Evolutionary conservation across 2,797 vertebrate genomes (phyloP), one percentile per base, ranked within the genome.

Genomic region (Amblyopsis hoosieri): DNA sequence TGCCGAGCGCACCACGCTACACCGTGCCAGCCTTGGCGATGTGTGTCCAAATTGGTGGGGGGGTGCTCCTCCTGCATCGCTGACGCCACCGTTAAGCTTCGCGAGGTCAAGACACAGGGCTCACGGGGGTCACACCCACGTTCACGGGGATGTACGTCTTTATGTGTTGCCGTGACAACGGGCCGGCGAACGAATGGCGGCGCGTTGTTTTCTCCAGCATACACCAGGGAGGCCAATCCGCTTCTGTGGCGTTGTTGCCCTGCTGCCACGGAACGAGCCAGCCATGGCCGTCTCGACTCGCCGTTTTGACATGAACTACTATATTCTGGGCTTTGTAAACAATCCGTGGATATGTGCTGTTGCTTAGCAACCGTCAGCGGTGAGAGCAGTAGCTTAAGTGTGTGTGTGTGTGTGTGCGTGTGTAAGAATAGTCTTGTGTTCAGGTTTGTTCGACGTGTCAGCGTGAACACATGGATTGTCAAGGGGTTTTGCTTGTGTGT

Each of bases 291-390:
- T 29, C 23, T 29, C 3, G 23, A 3, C 23, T 29, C 64, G 11
- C 69, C 54, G 69, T 74, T 73, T 73, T 78, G 80, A 65, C 50
- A 72, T 83, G 63, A 84, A 47, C 60, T 87, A 85, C 85, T 81
- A 76, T 78, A 86, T 85, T 73, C 76, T 67, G 57, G 67, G 71
- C 83, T 85, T 71, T 79, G 80, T 91, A 92, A 92, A 92, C 90
- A 92, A 86, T 90, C 85, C 79, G 74, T 56, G 76, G 80, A 76
- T 83, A 48, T 86, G 85, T 91, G 88, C 86, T 89, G 91, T 93
- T 92, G 86, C 92, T 71, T 85, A 74, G 92, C 90, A 90, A 93
- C 91, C 63, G 0, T 10, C 11, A 6, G 63, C 71, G 65, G 74
- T 62, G 76, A 79, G 74, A 79, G 82, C 68, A 64, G 72, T 71